phyloP scores from a whole-genome alignment of 2,113 vertebrate genomes.

The Hypomesus transpacificus region DNA sequence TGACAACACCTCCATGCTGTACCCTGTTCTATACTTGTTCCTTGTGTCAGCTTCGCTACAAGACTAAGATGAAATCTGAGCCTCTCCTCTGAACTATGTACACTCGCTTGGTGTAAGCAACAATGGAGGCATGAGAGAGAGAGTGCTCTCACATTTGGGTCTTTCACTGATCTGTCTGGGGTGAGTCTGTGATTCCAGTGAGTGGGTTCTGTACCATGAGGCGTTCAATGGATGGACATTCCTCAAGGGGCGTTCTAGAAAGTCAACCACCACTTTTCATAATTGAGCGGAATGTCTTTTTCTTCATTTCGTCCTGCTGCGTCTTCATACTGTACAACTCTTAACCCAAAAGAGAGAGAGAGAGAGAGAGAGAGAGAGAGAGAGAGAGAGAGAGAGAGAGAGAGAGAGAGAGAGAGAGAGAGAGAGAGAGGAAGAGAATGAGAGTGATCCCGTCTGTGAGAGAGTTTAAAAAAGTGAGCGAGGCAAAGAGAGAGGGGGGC shows the following conservation, averaged over 20 bases:
- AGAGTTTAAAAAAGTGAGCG: not conserved
- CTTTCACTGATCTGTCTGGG: not conserved
- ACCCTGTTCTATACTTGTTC: conserved; percentile 46
- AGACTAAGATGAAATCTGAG: not conserved
- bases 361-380: not conserved
- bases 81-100: not conserved
- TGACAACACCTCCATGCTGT: conserved; percentile 32
- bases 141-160: not conserved
- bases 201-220: not conserved
- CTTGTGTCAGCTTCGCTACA: conserved; percentile 38
- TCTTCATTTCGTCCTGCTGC: not conserved
- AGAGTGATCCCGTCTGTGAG: not conserved
- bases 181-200: not conserved
- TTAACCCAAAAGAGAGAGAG: not conserved
- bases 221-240: not conserved
- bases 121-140: not conserved
- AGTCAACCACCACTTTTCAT: not conserved
- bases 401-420: not conserved
- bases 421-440: not conserved
- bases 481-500: not conserved
- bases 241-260: not conserved
- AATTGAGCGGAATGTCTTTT: not conserved
- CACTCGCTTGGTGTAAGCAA: not conserved
- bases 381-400: not conserved
- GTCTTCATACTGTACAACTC: not conserved